Evolutionary conservation across 1,140 invertebrate species (phyloP).

Genomic region (Acromyrmex charruanus): DNA sequence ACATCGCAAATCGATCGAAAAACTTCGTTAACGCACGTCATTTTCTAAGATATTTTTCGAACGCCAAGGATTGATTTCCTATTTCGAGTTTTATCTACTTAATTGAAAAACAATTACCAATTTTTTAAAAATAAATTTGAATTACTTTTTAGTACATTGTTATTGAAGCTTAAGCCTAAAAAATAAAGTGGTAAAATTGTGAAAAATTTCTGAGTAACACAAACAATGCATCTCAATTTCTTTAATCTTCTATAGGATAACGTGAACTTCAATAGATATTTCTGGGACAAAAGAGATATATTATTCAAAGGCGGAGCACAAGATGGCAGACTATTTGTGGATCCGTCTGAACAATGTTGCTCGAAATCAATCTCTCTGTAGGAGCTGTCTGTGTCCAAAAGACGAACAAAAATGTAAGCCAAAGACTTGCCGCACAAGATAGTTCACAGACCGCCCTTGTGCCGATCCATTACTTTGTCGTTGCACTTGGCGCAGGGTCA

Average conservation of each 20-base stretch:
- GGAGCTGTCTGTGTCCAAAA: not conserved
- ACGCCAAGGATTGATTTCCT: not conserved
- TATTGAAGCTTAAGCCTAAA: not conserved
- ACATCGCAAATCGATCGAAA: not conserved
- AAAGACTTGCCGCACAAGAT: not conserved
- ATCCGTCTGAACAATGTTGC: not conserved
- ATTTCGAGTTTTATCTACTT: not conserved
- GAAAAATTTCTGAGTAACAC: not conserved
- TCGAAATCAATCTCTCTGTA: not conserved
- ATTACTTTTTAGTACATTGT: not conserved
- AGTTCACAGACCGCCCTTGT: conserved; percentile 37
- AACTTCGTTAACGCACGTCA: not conserved
- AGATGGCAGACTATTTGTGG: not conserved
- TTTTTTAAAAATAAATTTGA: not conserved
- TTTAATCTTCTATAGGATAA: not conserved
- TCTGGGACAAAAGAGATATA: not conserved
- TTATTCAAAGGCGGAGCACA: not conserved
- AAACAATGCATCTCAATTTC: not conserved
- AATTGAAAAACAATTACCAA: not conserved
- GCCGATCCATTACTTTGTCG: conserved; percentile 24
- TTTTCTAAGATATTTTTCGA: not conserved
- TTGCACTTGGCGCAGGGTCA: conserved; percentile 38
- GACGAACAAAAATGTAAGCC: not conserved
- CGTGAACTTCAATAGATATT: not conserved
- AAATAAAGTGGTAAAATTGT: not conserved